Percentiles rank a stretch among this genome's conserved stretches.
Conservation (phyloP, 2,113 vertebrate species). For the Pelecanus crispus region DNA sequence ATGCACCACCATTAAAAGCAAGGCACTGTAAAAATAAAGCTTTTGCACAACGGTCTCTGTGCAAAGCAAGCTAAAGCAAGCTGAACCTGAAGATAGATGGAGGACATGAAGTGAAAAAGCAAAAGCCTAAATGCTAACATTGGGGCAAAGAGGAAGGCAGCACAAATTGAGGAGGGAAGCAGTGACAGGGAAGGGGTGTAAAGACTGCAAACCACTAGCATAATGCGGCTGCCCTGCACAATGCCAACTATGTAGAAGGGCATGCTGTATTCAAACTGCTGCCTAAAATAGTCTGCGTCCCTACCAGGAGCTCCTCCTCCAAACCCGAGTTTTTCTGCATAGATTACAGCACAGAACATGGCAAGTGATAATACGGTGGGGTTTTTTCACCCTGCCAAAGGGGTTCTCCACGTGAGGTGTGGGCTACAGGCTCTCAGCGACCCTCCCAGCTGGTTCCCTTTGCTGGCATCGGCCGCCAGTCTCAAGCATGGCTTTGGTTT, state of each 20-base stretch:
- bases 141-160: neutral
- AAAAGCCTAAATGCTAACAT: neutral
- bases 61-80: neutral
- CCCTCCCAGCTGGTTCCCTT: too few species aligned
- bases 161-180: neutral
- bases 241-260: neutral
- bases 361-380: accelerated
- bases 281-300: neutral
- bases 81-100: neutral
- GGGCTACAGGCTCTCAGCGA: neutral
- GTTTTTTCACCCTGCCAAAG: neutral
- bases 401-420: neutral
- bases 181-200: neutral
- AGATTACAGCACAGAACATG: neutral
- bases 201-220: neutral
- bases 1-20: neutral
- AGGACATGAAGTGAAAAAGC: neutral
- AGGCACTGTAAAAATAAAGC: neutral
- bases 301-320: neutral
- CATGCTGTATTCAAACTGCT: neutral
- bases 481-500: neutral
- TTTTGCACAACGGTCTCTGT: neutral
- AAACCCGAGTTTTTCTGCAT: neutral
- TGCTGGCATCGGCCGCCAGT: neutral
- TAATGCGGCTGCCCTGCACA: neutral